Evolutionary conservation across 2,113 vertebrate genomes (phyloP).

Genomic region (Hirundichthys speculiger): DNA sequence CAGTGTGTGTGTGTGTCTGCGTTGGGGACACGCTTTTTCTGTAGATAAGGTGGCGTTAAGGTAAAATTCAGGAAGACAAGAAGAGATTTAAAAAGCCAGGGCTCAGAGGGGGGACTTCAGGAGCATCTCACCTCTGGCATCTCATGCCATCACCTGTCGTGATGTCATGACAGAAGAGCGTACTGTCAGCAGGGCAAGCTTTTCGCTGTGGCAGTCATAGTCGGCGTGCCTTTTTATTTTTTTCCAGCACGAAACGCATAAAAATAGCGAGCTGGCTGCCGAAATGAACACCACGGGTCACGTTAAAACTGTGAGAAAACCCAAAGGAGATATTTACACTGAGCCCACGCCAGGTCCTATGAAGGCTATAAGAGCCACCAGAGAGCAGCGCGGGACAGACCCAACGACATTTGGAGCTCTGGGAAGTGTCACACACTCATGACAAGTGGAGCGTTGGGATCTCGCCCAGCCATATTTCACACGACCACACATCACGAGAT

Average conservation of each 20-base stretch:
- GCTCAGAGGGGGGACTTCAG: no score
- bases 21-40: background rate
- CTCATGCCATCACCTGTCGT: conserved; percentile 1
- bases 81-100: no score
- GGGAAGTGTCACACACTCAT: conserved; percentile 27
- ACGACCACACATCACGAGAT: conserved; percentile 10
- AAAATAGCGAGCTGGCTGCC: conserved; percentile 32
- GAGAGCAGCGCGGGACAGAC: conserved; percentile 51
- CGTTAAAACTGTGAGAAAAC: conserved; percentile 50
- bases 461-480: conserved; percentile 20
- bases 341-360: background rate
- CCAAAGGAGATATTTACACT: conserved; percentile 6
- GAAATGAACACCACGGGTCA: conserved; percentile 11
- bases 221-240: conserved; percentile 26
- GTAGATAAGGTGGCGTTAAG: conserved; percentile 11
- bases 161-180: conserved; percentile 8
- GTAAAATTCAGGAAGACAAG: background rate
- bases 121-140: background rate
- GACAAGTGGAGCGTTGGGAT: conserved; percentile 28
- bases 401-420: conserved; percentile 19
- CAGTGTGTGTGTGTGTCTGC: background rate
- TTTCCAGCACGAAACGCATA: conserved; percentile 36
- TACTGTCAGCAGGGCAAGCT: background rate
- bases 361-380: conserved; percentile 47
- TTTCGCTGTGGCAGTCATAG: conserved; percentile 48